These are phyloP conservation scores for Hemiprocne comata DNA, from an alignment of 2,113 vertebrate genomes.

Conservation along the genomic window DNA sequence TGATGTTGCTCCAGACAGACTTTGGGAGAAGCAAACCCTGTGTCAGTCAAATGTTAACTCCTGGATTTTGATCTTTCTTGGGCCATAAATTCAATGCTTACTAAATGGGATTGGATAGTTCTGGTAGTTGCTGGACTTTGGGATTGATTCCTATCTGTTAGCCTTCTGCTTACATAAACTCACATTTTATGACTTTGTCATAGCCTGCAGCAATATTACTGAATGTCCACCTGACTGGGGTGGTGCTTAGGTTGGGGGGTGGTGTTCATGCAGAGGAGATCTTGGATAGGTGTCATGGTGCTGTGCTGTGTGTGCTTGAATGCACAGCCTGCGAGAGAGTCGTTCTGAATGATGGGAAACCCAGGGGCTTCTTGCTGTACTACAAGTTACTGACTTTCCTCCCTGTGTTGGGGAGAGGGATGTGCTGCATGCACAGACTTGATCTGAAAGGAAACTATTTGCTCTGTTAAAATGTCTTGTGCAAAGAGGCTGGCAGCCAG, in stretches of 20 bases:
- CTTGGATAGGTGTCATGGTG: not conserved
- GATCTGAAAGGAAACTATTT: not conserved
- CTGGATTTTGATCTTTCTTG: not conserved
- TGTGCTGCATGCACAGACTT: rapidly evolving
- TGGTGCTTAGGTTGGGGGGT: not conserved
- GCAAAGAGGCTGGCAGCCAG: not conserved
- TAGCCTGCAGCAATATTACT: not conserved
- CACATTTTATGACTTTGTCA: not conserved
- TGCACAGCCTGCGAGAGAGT: not conserved
- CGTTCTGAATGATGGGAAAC: rapidly evolving
- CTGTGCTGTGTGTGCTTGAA: not conserved
- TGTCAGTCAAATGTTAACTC: not conserved
- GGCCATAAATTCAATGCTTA: not conserved
- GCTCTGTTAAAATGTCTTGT: not conserved
- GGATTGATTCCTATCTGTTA: not conserved
- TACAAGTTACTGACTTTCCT: no score
- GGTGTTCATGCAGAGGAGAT: not conserved
- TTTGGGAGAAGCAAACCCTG: not conserved
- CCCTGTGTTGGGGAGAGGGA: not conserved
- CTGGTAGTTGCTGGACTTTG: not conserved
- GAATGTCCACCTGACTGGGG: not conserved
- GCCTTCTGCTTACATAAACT: not conserved
- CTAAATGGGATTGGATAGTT: not conserved
- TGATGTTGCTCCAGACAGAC: not conserved
- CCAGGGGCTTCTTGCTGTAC: rapidly evolving